A percentile compares a stretch with the other conserved stretches of the same genome.
Evolutionary conservation across 2,888 invertebrate genomes (phyloP).

Genomic region (Pheosia tremula): DNA sequence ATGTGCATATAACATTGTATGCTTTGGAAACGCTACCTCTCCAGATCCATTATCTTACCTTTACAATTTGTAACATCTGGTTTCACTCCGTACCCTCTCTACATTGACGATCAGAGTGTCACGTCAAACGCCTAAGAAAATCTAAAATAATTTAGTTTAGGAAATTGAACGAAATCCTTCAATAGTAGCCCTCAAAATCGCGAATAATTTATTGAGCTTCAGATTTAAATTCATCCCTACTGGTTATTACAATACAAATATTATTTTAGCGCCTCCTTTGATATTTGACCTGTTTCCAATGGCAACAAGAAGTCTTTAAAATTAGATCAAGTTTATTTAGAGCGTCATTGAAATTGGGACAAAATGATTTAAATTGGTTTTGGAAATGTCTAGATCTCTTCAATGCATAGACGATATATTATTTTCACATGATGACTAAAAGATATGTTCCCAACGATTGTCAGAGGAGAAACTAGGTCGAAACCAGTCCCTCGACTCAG

Average conservation of each 20-base stretch:
- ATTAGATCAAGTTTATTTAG: conserved; percentile 19
- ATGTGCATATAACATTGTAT: too few species aligned
- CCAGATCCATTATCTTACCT: too few species aligned
- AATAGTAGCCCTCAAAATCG: background rate
- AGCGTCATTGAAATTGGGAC: background rate
- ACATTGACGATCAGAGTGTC: conserved; percentile 1
- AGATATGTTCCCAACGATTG: conserved; percentile 49
- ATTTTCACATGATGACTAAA: conserved; percentile 38
- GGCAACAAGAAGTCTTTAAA: conserved; percentile 17
- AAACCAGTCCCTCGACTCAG: conserved; percentile 25
- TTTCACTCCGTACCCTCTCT: background rate
- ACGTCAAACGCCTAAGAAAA: background rate
- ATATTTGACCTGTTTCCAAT: background rate
- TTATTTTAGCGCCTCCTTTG: background rate
- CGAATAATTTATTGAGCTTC: background rate
- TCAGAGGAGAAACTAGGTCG: conserved; percentile 47
- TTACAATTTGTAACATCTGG: conserved; percentile 3
- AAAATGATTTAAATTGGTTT: background rate
- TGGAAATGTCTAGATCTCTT: background rate
- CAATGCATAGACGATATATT: conserved; percentile 10
- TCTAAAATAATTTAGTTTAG: background rate
- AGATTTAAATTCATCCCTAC: background rate
- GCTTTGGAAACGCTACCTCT: too few species aligned
- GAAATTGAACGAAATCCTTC: background rate
- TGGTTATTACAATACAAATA: background rate